Evolutionary conservation across 2,888 invertebrate species (phyloP).

Genomic region (Liposcelis brunnea): DNA sequence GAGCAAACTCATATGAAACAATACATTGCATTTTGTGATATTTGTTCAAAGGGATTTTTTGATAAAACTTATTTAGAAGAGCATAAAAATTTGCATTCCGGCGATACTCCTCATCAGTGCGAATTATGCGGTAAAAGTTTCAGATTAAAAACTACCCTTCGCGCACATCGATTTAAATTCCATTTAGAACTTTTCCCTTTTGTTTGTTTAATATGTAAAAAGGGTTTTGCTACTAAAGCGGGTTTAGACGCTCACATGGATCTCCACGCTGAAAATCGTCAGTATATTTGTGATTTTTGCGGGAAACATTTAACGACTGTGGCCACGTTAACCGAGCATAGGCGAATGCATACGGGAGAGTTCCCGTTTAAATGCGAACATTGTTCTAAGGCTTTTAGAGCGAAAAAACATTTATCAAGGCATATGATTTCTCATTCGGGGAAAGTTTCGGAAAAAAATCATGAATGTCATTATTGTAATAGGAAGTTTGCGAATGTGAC

Average conservation of each 20-base stretch:
- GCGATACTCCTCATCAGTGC: background rate
- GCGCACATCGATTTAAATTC: background rate
- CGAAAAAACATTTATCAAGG: background rate
- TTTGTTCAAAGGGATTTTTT: slow-evolving; percentile 1
- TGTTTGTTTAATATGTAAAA: background rate
- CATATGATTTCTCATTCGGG: background rate
- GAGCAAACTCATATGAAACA: slow-evolving; percentile 1
- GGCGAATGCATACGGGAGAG: background rate
- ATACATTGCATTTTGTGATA: background rate
- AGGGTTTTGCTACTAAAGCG: background rate
- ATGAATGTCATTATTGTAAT: slow-evolving; percentile 12
- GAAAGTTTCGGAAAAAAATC: slow-evolving; percentile 12
- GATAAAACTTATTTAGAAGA: background rate
- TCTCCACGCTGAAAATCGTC: background rate
- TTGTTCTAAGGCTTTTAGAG: background rate
- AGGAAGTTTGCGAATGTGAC: slow-evolving; percentile 14
- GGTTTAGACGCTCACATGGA: background rate
- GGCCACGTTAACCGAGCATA: slow-evolving; percentile 1
- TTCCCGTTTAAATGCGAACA: background rate
- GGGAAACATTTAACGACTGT: background rate
- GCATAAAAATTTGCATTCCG: slow-evolving; percentile 2
- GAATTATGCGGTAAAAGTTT: background rate
- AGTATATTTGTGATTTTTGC: slow-evolving; percentile 1
- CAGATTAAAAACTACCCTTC: background rate
- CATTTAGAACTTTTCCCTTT: background rate